phyloP scores from a whole-genome alignment of 2,888 invertebrate genomes.

The Periphyllus acericola region DNA sequence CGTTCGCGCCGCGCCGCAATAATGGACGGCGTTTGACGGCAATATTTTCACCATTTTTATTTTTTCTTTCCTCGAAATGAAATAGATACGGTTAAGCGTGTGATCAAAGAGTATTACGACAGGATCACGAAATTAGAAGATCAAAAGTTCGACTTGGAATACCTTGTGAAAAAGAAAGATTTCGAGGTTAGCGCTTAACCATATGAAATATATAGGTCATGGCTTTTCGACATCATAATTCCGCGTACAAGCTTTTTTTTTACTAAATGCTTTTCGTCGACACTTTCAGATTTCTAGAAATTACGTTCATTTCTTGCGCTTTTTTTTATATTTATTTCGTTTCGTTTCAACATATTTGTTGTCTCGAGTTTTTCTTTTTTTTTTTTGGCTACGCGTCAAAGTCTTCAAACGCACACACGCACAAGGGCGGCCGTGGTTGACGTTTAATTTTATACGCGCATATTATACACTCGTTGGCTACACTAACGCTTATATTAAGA shows the following conservation, averaged over 20 bases:
- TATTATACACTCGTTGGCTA: constrained; percentile 6
- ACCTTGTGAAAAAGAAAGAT: constrained; percentile 72
- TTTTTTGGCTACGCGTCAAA: constrained; percentile 50
- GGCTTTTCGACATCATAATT: neutral
- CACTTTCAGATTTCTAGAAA: neutral
- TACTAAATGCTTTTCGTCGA: neutral
- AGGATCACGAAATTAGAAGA: constrained; percentile 91
- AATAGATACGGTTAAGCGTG: constrained; percentile 80
- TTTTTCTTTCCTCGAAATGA: neutral
- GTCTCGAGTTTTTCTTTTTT: constrained; percentile 1
- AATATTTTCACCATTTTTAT: neutral
- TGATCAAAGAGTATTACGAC: constrained; percentile 86
- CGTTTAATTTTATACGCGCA: constrained; percentile 12
- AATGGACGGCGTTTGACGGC: neutral
- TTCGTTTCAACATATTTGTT: neutral
- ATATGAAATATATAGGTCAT: neutral
- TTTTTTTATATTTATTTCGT: neutral
- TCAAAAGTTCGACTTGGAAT: constrained; percentile 98
- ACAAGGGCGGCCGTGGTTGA: constrained; percentile 30
- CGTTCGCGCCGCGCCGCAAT: neutral
- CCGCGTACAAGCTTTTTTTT: neutral
- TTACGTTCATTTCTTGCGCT: neutral
- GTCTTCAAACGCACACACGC: neutral
- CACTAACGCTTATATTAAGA: constrained; percentile 47
- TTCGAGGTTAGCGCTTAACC: constrained; percentile 60